Evolutionary conservation across 2,113 vertebrate species (phyloP).

Genomic region (Aegithalos caudatus): DNA sequence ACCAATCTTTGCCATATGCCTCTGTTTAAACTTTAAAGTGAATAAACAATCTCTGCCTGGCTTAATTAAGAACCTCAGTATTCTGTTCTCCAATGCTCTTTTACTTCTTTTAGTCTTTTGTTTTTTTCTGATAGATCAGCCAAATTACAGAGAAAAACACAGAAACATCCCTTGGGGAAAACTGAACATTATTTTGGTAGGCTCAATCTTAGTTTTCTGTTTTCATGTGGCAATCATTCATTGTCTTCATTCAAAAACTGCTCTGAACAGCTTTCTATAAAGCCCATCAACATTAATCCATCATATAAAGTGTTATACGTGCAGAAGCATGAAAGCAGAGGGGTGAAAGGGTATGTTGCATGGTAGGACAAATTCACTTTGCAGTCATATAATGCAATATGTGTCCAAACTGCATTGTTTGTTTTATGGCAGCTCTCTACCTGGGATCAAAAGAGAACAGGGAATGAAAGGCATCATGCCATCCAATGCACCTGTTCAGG

Average conservation of each 20-base stretch:
- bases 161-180: neutral
- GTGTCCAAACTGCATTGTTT: neutral
- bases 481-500: neutral
- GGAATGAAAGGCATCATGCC: neutral
- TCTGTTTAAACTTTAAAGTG: slow-evolving; percentile 28
- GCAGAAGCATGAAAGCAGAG: neutral
- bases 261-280: neutral
- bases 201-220: neutral
- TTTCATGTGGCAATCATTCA: neutral
- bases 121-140: neutral
- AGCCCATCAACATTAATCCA: neutral
- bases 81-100: neutral
- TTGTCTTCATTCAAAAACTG: neutral
- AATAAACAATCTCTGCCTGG: neutral
- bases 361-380: neutral
- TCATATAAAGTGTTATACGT: neutral
- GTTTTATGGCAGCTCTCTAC: neutral
- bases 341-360: neutral
- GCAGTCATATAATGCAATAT: neutral
- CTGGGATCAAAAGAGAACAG: neutral
- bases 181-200: neutral
- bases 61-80: neutral
- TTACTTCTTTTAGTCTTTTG: neutral
- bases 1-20: neutral
- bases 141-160: neutral